phyloP scores from a whole-genome alignment of 2,888 invertebrate genomes.

The Cephus sareptanus region DNA sequence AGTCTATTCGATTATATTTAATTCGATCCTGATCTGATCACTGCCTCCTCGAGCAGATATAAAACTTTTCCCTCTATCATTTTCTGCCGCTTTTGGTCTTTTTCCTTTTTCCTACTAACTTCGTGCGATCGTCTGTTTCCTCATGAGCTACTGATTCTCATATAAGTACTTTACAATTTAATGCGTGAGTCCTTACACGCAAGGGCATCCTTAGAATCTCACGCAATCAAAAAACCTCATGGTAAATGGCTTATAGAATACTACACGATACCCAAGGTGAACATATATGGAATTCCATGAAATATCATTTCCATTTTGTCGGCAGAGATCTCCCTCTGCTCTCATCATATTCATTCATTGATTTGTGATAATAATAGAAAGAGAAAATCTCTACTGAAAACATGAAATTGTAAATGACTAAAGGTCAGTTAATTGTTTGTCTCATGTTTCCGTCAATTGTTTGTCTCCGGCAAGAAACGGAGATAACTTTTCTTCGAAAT shows the following conservation, averaged over 20 bases:
- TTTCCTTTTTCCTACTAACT: conserved; percentile 10
- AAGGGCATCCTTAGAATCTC: not conserved
- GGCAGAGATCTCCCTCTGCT: not conserved
- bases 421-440: not conserved
- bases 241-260: not conserved
- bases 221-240: not conserved
- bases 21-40: not conserved
- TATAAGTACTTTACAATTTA: not conserved
- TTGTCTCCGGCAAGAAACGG: not conserved
- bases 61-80: conserved; percentile 22
- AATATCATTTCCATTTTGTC: not conserved
- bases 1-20: not conserved
- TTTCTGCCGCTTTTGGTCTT: conserved; percentile 11
- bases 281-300: not conserved
- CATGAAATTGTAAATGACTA: not conserved
- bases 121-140: not conserved
- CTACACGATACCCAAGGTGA: not conserved
- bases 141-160: not conserved
- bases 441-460: no score
- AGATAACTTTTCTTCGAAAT: not conserved
- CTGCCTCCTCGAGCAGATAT: conserved; percentile 24
- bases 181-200: no score
- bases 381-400: not conserved
- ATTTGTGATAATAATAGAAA: not conserved
- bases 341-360: not conserved